Conservation (phyloP, 2,797 vertebrate species). For the Loriculus beryllinus region DNA sequence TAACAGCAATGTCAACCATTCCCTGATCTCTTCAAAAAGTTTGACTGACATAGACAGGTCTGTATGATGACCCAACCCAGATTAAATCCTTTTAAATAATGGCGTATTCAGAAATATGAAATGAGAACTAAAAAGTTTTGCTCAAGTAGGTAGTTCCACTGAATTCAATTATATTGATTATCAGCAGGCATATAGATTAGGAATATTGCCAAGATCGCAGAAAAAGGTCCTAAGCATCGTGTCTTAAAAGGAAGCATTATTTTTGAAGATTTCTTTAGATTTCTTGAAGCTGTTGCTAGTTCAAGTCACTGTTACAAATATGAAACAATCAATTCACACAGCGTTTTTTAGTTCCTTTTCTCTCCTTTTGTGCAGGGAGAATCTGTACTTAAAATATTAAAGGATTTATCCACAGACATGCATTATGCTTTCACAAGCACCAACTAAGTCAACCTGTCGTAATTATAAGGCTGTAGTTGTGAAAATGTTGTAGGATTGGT, state of each 20-base stretch:
- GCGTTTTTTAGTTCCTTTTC: not conserved
- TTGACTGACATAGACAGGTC: rapidly evolving
- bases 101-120: rapidly evolving
- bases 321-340: not conserved
- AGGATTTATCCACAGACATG: not conserved
- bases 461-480: not conserved
- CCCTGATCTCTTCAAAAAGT: not conserved
- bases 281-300: not conserved
- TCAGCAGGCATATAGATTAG: not conserved
- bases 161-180: not conserved
- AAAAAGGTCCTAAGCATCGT: not conserved
- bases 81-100: not conserved
- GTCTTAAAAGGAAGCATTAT: not conserved
- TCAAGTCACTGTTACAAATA: not conserved
- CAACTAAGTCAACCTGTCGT: not conserved
- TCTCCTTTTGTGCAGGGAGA: not conserved
- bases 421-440: not conserved
- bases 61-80: not conserved
- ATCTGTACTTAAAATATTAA: not conserved
- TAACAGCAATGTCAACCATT: not conserved
- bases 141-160: not conserved
- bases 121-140: not conserved
- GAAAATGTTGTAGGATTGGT: not conserved
- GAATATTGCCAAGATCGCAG: not conserved
- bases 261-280: not conserved